phyloP scores from a whole-genome alignment of 2,797 vertebrate species.

The Hypotaenidia okinawae region DNA sequence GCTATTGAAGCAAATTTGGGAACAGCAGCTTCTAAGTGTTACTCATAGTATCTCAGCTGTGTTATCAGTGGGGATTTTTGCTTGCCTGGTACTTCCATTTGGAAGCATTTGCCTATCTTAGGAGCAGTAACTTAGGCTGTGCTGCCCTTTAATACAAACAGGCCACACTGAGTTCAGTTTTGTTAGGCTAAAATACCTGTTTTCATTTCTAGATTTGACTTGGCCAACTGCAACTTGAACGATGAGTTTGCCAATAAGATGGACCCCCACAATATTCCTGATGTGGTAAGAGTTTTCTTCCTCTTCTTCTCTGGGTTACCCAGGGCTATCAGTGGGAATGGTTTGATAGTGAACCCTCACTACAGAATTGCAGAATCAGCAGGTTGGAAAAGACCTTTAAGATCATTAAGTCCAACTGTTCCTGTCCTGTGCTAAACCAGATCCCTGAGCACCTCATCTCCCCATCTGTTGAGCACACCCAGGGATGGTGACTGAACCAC shows the following conservation, averaged over 20 bases:
- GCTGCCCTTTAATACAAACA: not conserved
- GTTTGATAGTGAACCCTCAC: not conserved
- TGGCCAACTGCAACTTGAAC: conserved; percentile 95
- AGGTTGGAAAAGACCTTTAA: too few relatives aligned
- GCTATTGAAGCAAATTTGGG: not conserved
- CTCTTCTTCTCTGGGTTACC: not conserved
- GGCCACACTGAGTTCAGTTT: not conserved
- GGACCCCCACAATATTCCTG: conserved; percentile 90
- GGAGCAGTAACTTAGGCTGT: not conserved
- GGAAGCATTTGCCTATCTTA: not conserved
- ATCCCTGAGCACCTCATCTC: too few relatives aligned
- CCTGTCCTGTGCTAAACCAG: too few relatives aligned
- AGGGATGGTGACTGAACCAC: too few relatives aligned
- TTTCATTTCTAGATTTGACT: conserved; percentile 85
- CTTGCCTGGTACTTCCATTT: not conserved
- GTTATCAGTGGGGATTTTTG: not conserved
- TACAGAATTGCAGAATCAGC: too few relatives aligned
- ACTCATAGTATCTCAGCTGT: rapidly evolving
- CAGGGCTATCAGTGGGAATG: not conserved
- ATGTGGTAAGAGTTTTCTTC: conserved; percentile 85
- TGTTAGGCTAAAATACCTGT: not conserved
- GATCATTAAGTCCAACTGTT: too few relatives aligned
- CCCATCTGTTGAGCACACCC: too few relatives aligned
- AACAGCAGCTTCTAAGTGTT: not conserved
- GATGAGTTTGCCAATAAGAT: conserved; percentile 96